phyloP scores from a whole-genome alignment of 2,888 invertebrate species.

The Pristionchus japonicus region DNA sequence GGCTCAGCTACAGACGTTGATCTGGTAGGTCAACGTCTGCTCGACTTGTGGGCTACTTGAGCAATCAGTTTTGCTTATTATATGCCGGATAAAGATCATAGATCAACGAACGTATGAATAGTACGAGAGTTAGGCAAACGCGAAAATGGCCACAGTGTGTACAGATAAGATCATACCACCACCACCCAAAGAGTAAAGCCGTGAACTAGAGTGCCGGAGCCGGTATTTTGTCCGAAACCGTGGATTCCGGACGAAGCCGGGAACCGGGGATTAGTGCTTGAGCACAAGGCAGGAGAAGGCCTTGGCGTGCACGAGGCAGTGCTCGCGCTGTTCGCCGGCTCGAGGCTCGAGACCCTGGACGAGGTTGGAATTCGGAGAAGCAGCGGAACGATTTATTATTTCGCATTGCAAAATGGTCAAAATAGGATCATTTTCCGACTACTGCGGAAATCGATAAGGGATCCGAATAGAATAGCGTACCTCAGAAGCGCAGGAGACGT shows the following conservation, averaged over 20 bases:
- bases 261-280: slow-evolving; percentile 38
- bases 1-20: not conserved
- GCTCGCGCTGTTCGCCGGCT: slow-evolving; percentile 40
- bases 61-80: slow-evolving; percentile 8
- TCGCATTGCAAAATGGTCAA: not conserved
- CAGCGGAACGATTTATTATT: not conserved
- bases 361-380: not conserved
- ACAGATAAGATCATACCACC: slow-evolving; percentile 13
- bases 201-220: not conserved
- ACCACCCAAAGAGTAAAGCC: not conserved
- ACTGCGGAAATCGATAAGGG: not conserved
- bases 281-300: slow-evolving; percentile 45
- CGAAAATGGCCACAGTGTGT: slow-evolving; percentile 35
- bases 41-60: slow-evolving; percentile 14
- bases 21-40: not conserved
- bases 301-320: slow-evolving; percentile 47
- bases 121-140: not conserved
- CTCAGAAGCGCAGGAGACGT: slow-evolving; percentile 44
- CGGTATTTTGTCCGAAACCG: no score
- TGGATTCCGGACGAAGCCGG: not conserved
- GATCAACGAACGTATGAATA: not conserved
- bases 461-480: not conserved
- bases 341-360: slow-evolving; percentile 44
- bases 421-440: no score
- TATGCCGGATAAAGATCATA: not conserved